phyloP scores from a whole-genome alignment of 2,113 vertebrate genomes.

The Hydrochoerus hydrochaeris region DNA sequence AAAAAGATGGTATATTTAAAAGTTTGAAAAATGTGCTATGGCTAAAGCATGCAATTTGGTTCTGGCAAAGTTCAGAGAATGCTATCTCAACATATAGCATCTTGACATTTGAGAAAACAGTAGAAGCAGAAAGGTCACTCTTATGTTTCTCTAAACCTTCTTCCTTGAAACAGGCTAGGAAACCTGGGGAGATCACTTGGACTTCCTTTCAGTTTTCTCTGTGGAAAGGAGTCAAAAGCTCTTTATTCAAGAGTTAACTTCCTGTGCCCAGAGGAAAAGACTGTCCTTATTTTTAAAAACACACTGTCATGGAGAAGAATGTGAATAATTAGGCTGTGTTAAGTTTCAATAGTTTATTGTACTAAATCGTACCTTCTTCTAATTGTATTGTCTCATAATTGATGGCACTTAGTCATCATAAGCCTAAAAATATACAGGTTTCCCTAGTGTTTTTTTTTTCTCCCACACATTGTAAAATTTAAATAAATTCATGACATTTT shows the following conservation, averaged over 20 bases:
- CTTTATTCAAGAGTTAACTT: rapidly evolving
- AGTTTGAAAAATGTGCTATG: neutral
- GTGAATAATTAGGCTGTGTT: neutral
- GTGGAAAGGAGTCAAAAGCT: neutral
- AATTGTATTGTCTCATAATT: neutral
- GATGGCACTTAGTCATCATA: neutral
- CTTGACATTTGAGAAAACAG: neutral
- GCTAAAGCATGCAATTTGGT: neutral
- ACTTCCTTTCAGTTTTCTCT: neutral
- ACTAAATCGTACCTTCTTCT: neutral
- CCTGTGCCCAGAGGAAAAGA: neutral
- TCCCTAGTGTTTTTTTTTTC: neutral
- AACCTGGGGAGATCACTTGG: neutral
- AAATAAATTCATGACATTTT: neutral
- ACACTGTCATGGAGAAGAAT: neutral
- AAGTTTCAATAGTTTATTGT: neutral
- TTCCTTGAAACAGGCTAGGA: neutral
- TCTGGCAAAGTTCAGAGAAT: neutral
- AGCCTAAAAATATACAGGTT: neutral
- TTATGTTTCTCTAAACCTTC: rapidly evolving
- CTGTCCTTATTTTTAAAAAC: neutral
- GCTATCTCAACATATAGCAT: neutral
- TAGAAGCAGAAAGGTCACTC: neutral
- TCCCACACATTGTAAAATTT: neutral
- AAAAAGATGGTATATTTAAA: neutral